Percentiles rank a stretch among this genome's conserved stretches.
Evolutionary conservation across 1,140 invertebrate genomes (phyloP).

Genomic region (Diprion similis): DNA sequence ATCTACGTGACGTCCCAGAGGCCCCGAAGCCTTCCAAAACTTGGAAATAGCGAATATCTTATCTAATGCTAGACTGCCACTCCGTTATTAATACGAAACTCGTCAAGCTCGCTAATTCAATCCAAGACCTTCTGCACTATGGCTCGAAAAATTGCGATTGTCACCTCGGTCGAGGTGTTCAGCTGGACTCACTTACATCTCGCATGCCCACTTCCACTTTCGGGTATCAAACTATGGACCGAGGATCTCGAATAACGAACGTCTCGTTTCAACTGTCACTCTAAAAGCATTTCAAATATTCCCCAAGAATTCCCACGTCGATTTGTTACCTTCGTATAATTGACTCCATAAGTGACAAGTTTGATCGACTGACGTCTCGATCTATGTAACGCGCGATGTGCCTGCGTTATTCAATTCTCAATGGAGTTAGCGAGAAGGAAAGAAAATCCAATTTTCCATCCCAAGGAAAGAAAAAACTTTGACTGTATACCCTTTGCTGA

Average conservation of each 20-base stretch:
- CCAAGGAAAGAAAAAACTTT: too few relatives aligned
- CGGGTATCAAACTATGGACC: neutral
- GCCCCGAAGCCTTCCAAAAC: neutral
- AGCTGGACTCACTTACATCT: too few relatives aligned
- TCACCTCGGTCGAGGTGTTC: neutral
- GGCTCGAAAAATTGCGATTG: neutral
- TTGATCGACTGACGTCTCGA: neutral
- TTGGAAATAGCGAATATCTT: neutral
- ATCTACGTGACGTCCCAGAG: slow-evolving; percentile 6
- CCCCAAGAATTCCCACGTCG: neutral
- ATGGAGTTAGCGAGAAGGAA: too few relatives aligned
- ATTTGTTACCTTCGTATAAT: neutral
- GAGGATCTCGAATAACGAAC: neutral
- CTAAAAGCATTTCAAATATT: neutral
- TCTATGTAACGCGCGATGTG: too few relatives aligned
- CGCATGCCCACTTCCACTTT: neutral
- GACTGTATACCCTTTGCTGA: too few relatives aligned
- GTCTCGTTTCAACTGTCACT: neutral
- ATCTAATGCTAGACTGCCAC: slow-evolving; percentile 4
- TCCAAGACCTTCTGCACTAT: neutral
- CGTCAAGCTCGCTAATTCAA: neutral
- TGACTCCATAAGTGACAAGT: neutral
- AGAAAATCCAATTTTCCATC: too few relatives aligned
- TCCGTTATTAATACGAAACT: neutral
- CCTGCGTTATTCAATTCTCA: too few relatives aligned